phyloP scores from a whole-genome alignment of 2,113 vertebrate species.

The Rattus norvegicus region DNA sequence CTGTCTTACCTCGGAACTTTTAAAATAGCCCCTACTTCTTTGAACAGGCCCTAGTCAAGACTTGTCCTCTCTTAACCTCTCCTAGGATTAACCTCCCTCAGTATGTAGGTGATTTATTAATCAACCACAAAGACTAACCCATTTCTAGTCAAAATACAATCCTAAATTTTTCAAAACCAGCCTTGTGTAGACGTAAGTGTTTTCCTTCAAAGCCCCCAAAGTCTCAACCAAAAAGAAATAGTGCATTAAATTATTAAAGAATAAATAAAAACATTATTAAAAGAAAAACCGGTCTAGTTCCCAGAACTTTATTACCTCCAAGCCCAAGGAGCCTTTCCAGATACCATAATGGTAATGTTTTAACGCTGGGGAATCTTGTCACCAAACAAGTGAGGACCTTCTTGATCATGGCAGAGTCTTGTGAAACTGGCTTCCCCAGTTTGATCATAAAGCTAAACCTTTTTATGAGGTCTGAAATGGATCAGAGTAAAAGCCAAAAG shows the following conservation, averaged over 20 bases:
- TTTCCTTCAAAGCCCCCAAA: background rate
- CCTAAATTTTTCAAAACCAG: background rate
- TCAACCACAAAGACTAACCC: too few species aligned
- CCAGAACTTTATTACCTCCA: background rate
- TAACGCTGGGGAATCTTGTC: background rate
- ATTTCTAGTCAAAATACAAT: background rate
- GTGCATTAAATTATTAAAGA: background rate
- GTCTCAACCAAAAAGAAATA: background rate
- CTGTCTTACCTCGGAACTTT: background rate
- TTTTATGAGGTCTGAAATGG: background rate
- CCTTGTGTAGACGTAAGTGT: background rate
- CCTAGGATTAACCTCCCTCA: background rate
- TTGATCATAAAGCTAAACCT: background rate
- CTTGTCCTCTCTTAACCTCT: background rate
- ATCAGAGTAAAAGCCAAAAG: background rate
- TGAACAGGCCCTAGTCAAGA: background rate
- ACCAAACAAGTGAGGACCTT: background rate
- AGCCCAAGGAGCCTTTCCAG: background rate
- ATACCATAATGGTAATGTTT: background rate
- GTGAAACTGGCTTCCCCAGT: background rate
- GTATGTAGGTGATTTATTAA: too few species aligned
- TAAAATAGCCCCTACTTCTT: background rate
- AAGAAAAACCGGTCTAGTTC: background rate
- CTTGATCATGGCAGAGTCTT: background rate
- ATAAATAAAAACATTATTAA: background rate